Evolutionary conservation across 1,140 invertebrate genomes (phyloP).

Genomic region (Sycophaga agraensis): DNA sequence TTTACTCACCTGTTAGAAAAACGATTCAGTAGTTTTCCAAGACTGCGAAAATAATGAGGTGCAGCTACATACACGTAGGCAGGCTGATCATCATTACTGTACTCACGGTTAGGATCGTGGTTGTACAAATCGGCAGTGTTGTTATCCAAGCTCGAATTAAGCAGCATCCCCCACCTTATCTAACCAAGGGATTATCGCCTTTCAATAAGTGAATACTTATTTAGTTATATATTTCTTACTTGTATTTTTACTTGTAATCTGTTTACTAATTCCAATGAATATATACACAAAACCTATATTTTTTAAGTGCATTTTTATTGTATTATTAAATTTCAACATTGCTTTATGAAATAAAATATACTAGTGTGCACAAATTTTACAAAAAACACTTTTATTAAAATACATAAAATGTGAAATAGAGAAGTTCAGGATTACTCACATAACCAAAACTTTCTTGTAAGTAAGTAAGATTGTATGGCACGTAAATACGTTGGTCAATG

Average conservation of each 20-base stretch:
- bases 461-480: constrained; percentile 48
- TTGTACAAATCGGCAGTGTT: constrained; percentile 37
- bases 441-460: constrained; percentile 51
- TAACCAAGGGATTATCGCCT: constrained; percentile 31
- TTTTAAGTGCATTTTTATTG: too few relatives aligned
- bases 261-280: not conserved
- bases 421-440: constrained; percentile 39
- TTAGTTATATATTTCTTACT: too few relatives aligned
- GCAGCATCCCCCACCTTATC: constrained; percentile 51
- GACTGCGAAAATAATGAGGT: constrained; percentile 46
- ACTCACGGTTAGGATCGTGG: constrained; percentile 32
- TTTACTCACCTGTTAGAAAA: constrained; percentile 44
- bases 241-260: too few relatives aligned
- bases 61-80: constrained; percentile 48
- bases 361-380: too few relatives aligned
- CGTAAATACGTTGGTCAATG: constrained; percentile 48
- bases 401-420: too few relatives aligned
- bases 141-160: constrained; percentile 41
- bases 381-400: too few relatives aligned
- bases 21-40: constrained; percentile 47
- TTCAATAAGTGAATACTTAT: not conserved
- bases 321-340: too few relatives aligned
- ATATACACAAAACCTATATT: not conserved
- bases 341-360: too few relatives aligned
- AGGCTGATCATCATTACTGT: constrained; percentile 38